These are phyloP conservation scores for Scomber scombrus DNA, from an alignment of 2,113 vertebrate species.

Conservation along the genomic window DNA sequence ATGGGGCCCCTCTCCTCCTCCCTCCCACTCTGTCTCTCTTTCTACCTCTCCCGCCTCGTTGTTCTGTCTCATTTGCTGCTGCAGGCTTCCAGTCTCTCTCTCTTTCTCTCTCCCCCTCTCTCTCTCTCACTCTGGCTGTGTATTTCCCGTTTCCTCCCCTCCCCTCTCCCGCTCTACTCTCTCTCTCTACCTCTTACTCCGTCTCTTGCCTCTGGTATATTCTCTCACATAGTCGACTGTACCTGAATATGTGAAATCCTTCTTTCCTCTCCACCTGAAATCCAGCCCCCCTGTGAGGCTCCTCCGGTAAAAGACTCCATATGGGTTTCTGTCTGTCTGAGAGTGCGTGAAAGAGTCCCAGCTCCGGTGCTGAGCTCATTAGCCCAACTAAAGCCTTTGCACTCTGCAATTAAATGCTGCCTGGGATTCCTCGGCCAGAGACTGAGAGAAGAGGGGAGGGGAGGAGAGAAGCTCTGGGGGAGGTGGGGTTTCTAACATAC, in stretches of 20 bases:
- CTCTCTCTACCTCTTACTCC: slow-evolving; percentile 70
- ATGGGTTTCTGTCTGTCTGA: slow-evolving; percentile 41
- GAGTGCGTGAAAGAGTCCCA: slow-evolving; percentile 53
- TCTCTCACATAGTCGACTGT: slow-evolving; percentile 67
- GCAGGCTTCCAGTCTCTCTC: slow-evolving; percentile 72
- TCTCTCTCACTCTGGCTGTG: slow-evolving; percentile 70
- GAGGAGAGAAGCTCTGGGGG: slow-evolving; percentile 67
- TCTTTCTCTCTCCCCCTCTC: slow-evolving; percentile 62
- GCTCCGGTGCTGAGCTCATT: slow-evolving; percentile 71
- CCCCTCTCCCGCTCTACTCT: slow-evolving; percentile 62
- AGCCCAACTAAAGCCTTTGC: slow-evolving; percentile 74
- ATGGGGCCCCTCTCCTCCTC: slow-evolving; percentile 73
- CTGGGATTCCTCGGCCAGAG: slow-evolving; percentile 82
- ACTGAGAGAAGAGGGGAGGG: slow-evolving; percentile 64
- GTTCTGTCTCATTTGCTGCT: slow-evolving; percentile 82
- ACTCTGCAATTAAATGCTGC: slow-evolving; percentile 86
- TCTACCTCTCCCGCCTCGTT: slow-evolving; percentile 79
- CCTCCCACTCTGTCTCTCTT: slow-evolving; percentile 69
- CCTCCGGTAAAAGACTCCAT: slow-evolving; percentile 55
- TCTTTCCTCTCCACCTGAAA: slow-evolving; percentile 54
- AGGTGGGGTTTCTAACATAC: slow-evolving; percentile 74
- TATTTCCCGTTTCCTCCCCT: slow-evolving; percentile 78
- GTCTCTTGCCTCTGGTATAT: slow-evolving; percentile 69
- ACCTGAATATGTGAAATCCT: slow-evolving; percentile 71
- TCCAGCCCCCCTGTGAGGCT: slow-evolving; percentile 54